Evolutionary conservation across 2,113 vertebrate species (phyloP).

Genomic region (Festucalex cinctus): DNA sequence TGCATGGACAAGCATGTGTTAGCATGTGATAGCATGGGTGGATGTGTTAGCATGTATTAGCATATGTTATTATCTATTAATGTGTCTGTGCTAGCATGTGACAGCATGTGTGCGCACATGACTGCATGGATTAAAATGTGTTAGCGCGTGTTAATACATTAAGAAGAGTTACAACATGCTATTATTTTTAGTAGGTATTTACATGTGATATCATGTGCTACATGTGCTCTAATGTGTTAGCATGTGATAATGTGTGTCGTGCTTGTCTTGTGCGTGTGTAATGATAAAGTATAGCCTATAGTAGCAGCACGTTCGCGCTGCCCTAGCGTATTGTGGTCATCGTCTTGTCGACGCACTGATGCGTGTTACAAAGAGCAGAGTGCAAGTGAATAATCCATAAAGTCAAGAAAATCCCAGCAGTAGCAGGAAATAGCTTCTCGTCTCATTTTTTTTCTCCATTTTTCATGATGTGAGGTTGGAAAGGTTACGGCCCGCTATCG

Average conservation of each 20-base stretch:
- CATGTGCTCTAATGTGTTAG: neutral
- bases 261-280: neutral
- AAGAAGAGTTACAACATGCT: neutral
- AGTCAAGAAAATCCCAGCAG: slow-evolving; percentile 1
- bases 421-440: neutral
- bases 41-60: neutral
- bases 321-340: neutral
- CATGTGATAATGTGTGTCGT: neutral
- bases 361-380: neutral
- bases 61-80: neutral
- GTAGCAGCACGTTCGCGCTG: neutral
- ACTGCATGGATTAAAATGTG: neutral
- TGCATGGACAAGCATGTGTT: neutral
- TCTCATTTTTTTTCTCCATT: neutral
- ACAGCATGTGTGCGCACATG: no score
- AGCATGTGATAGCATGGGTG: neutral
- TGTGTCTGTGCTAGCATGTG: neutral
- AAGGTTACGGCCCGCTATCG: neutral
- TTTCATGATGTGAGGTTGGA: neutral
- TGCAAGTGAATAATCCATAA: slow-evolving; percentile 5
- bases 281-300: neutral
- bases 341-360: neutral
- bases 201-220: neutral
- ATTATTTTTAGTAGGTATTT: neutral
- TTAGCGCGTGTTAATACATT: neutral